phyloP scores from a whole-genome alignment of 2,113 vertebrate genomes.

The Clupea harengus region DNA sequence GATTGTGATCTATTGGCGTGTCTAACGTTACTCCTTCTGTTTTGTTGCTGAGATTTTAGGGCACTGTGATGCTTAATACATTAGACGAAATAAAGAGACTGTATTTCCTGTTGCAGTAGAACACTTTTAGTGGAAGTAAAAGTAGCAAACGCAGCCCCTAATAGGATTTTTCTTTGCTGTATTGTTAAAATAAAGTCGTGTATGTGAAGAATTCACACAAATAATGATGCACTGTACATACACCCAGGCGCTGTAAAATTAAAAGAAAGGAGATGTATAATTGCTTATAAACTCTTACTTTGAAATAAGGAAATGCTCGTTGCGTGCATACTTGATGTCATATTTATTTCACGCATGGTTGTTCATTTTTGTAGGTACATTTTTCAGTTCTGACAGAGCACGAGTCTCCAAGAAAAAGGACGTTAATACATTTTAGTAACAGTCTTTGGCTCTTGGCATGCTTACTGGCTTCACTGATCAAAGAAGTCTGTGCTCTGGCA shows the following conservation, averaged over 20 bases:
- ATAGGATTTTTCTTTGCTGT: background rate
- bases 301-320: background rate
- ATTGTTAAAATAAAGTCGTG: background rate
- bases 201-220: background rate
- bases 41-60: slow-evolving; percentile 14
- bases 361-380: background rate
- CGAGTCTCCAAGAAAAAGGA: background rate
- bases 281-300: background rate
- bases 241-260: background rate
- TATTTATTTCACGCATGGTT: background rate
- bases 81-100: background rate
- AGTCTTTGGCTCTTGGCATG: background rate
- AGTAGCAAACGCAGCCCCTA: background rate
- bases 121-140: background rate
- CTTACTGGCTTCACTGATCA: background rate
- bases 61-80: background rate
- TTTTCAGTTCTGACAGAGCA: background rate
- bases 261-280: background rate
- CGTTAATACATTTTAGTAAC: too few relatives aligned
- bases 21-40: background rate
- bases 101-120: background rate
- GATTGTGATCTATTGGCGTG: slow-evolving; percentile 16
- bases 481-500: background rate
- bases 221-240: background rate
- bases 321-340: background rate